phyloP scores from a whole-genome alignment of 2,113 vertebrate species.

The Brachionichthys hirsutus region DNA sequence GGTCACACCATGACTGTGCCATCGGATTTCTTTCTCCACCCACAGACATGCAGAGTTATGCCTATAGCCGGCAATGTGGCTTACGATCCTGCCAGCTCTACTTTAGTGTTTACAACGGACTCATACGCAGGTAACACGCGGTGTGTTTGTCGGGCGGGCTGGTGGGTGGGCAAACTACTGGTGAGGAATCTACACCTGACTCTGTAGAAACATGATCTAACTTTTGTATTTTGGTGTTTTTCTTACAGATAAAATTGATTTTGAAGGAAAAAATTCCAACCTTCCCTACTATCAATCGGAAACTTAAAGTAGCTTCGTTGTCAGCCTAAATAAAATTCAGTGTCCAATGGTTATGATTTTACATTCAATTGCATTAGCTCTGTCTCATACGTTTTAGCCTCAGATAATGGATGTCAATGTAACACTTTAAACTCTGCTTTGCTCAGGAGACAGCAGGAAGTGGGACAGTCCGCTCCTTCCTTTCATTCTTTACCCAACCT shows the following conservation, averaged over 20 bases:
- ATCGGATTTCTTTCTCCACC: constrained; percentile 81
- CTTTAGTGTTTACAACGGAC: constrained; percentile 78
- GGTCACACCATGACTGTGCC: constrained; percentile 78
- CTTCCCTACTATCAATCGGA: too few relatives aligned
- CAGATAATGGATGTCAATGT: neutral
- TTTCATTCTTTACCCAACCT: constrained; percentile 82
- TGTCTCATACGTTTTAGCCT: too few relatives aligned
- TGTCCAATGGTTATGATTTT: too few relatives aligned
- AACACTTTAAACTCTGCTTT: neutral
- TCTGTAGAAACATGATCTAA: too few relatives aligned
- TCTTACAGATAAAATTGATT: too few relatives aligned
- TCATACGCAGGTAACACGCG: constrained; percentile 60
- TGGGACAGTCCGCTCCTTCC: constrained; percentile 79
- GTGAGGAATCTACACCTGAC: neutral
- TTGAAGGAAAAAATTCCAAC: too few relatives aligned
- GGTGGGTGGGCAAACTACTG: neutral
- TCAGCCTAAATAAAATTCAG: too few relatives aligned
- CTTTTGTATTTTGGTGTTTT: too few relatives aligned
- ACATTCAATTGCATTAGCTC: too few relatives aligned
- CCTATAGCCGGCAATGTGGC: constrained; percentile 82
- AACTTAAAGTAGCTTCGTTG: too few relatives aligned
- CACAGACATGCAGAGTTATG: constrained; percentile 81
- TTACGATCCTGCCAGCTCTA: constrained; percentile 77
- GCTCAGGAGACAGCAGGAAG: constrained; percentile 71
- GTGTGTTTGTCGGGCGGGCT: neutral